These are phyloP conservation scores for Actias luna DNA, from an alignment of 2,888 invertebrate species.

Conservation along the genomic window DNA sequence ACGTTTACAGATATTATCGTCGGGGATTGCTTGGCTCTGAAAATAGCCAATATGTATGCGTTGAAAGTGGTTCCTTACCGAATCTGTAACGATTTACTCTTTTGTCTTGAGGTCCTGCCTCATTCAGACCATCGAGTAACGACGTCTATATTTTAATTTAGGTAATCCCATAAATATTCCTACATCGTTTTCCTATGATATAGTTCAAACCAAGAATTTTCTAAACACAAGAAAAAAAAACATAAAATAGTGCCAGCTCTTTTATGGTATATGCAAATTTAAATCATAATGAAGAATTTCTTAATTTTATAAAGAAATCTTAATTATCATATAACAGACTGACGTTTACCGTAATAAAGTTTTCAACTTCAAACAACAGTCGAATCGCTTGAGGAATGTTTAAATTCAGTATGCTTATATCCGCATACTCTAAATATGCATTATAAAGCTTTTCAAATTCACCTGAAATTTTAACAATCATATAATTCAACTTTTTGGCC, in stretches of 20 bases:
- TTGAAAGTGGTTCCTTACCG: background rate
- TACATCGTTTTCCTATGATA: too few species aligned
- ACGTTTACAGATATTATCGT: constrained; percentile 30
- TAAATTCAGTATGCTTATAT: constrained; percentile 75
- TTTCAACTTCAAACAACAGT: constrained; percentile 75
- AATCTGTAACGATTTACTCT: background rate
- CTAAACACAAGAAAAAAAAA: too few species aligned
- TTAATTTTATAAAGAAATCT: too few species aligned
- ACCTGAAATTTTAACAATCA: constrained; percentile 54
- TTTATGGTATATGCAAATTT: too few species aligned
- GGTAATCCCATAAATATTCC: too few species aligned
- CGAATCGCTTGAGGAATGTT: constrained; percentile 82
- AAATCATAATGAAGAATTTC: too few species aligned
- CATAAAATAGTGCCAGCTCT: too few species aligned
- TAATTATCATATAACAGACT: too few species aligned
- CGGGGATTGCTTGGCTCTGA: constrained; percentile 36
- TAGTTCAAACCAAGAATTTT: too few species aligned
- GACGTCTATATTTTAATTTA: background rate
- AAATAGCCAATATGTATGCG: background rate
- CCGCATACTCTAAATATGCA: constrained; percentile 81
- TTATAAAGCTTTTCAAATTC: constrained; percentile 73
- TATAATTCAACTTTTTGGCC: too few species aligned
- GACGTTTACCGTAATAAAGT: constrained; percentile 61
- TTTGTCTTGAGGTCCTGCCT: background rate
- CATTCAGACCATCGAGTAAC: background rate